Base-by-base conservation (phyloP, 2,113 vertebrate species). In the Apteryx mantelli region DNA sequence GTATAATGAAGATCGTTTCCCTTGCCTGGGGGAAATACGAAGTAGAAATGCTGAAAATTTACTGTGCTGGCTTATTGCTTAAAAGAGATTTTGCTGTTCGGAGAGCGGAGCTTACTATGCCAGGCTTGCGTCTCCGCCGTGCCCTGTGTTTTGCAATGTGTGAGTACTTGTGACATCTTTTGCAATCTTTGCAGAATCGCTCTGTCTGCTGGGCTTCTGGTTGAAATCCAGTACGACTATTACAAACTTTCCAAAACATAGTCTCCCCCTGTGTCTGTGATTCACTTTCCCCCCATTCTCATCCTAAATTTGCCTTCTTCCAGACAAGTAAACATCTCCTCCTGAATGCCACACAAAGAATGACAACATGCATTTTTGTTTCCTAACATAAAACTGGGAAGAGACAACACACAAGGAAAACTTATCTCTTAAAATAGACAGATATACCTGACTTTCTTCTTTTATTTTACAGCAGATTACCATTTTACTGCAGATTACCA, bases 71-170 rank as follows among this genome's bases (percentile, higher is more conserved):
- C 26, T 82, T 95, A 85, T 34, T 89, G 58, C 56, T 95, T 70
- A 60, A 34, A 79, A 91, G 66, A 34, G 61, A 13, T 82, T 53
- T 82, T 89, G 38, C 48, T 73, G 44, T 84, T 53, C 1, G 2
- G 55, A 61, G 28, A 52, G 68, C n/a, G 86, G 50, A 53, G 21
- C 78, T 84, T 60, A 38, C 56, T 48, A 42, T 76, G 52, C 74
- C 65, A 34, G 22, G 34, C 6, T 1, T 24, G 25, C 34, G 58
- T 58, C 69, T 92, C 70, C 77, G 73, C 66, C 63, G 82, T 71
- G 81, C 58, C 64, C 77, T 46, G 40, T 17, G 58, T 94, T 95
- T 95, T 96, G 95, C 82, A 93, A 44, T 74, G 68, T 32, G 30
- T 24, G 26, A 80, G 34, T 24, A 28, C 82, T 77, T 74, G 18